Evolutionary conservation across 2,888 invertebrate genomes (phyloP).

Genomic region (Dicyrtomina minuta): DNA sequence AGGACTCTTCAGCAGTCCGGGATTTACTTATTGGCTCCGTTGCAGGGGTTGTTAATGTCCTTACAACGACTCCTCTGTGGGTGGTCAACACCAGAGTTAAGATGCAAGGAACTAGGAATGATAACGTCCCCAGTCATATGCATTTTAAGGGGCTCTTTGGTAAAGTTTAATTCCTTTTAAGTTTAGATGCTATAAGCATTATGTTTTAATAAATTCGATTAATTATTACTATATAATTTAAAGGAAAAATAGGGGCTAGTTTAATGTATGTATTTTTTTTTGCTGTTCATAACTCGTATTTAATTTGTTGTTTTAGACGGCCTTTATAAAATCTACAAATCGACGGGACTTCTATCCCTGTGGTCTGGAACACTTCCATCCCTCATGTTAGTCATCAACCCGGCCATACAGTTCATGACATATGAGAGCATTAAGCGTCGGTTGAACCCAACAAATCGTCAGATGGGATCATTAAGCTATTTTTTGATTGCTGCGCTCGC

Average conservation of each 20-base stretch:
- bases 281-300: constrained; percentile 32
- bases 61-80: constrained; percentile 83
- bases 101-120: constrained; percentile 64
- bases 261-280: too few relatives aligned
- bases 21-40: constrained; percentile 75
- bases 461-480: constrained; percentile 63
- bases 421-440: constrained; percentile 82
- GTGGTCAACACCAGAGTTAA: constrained; percentile 87
- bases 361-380: constrained; percentile 86
- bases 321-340: constrained; percentile 67
- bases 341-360: constrained; percentile 73
- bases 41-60: constrained; percentile 69
- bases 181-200: too few relatives aligned
- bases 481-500: constrained; percentile 78
- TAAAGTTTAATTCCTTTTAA: too few relatives aligned
- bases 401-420: constrained; percentile 88
- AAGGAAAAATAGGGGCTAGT: too few relatives aligned
- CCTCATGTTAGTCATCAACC: constrained; percentile 81
- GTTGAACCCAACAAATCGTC: constrained; percentile 58
- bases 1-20: constrained; percentile 64
- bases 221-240: too few relatives aligned
- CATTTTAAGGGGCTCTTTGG: constrained; percentile 56
- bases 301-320: constrained; percentile 63
- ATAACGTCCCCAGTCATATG: constrained; percentile 37
- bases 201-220: too few relatives aligned